These are phyloP conservation scores for Ostrea denselamellosa DNA, from an alignment of 1,140 invertebrate genomes.

Conservation along the genomic window DNA sequence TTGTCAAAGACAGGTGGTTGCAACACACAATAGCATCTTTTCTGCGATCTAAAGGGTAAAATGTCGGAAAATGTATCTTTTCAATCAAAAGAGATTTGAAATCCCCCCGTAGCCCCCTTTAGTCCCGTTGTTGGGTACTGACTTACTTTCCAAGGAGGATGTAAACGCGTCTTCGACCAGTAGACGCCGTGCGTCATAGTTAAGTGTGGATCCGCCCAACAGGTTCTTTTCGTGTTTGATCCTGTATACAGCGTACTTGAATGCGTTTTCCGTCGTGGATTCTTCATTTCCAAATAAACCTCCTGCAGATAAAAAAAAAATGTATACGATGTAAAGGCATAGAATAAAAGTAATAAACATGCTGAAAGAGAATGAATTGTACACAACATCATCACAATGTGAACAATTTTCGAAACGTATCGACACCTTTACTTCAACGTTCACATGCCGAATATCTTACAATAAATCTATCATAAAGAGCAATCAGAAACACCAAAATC, in stretches of 20 bases:
- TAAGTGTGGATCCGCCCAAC: constrained; percentile 61
- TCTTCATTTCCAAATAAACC: constrained; percentile 72
- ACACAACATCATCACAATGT: no score
- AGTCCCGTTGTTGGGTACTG: no score
- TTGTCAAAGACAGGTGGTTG: no score
- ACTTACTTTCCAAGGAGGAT: constrained; percentile 71
- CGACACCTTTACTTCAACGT: no score
- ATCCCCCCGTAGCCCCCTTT: no score
- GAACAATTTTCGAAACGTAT: no score
- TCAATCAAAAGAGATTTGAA: no score
- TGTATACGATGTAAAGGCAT: not conserved
- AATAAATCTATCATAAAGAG: no score
- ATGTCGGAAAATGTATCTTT: no score
- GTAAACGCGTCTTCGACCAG: constrained; percentile 66
- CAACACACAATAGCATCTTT: no score
- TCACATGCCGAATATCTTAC: no score
- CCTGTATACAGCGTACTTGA: constrained; percentile 71
- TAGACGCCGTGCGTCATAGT: constrained; percentile 68
- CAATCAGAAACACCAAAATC: not conserved
- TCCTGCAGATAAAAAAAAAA: constrained; percentile 59
- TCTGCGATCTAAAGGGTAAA: no score
- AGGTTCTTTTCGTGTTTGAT: constrained; percentile 70
- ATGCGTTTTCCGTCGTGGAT: constrained; percentile 67
- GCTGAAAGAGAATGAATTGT: not conserved
- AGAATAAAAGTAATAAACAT: not conserved